Evolutionary conservation across 2,888 invertebrate species (phyloP), one percentile per base, ranked within the genome.

Genomic region (Atherix ibis): DNA sequence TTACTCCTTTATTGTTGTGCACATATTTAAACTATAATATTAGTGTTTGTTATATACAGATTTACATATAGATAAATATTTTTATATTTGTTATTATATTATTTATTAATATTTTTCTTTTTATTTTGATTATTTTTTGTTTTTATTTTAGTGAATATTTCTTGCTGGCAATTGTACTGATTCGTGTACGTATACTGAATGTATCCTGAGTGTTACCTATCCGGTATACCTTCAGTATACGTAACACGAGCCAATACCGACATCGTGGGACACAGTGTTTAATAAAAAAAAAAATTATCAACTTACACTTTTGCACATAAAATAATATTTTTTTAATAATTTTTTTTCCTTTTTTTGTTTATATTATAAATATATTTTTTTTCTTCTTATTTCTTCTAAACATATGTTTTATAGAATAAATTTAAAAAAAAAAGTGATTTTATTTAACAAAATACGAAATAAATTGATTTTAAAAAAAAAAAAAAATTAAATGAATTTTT

Each of bases 201-300:
- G 89, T 91, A 89, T 89, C 89, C 89, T 89, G 89, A 89, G 88
- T 87, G 87, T 81, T 76, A 73, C 68, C 76, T 84, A 80, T 89
- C 89, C 88, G 89, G 89, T 89, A 89, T 91, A 91, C 89, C 88
- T 89, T 89, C 87, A 87, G 88, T 89, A 91, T 91, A 91, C 89
- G 89, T 91, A 89, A 88, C 88, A 88, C 85, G 88, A 87, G 85
- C 82, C 77, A 76, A 76, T 83, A 87, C 85, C 67, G 62, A 62
- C 75, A 63, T 54, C 75, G 64, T 46, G 52, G 58, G 53, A 54
- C 24, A 25, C 27, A n/a, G n/a, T 18, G 10, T 5, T 3, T 18
- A n/a, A 15, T 13, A 10, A 27, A n/a, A n/a, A n/a, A n/a, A n/a
- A n/a, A n/a, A n/a, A n/a, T n/a, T n/a, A 8, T 22, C 6, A 6